Evolutionary conservation across 2,113 vertebrate species (phyloP).

Genomic region (Cyanoliseus patagonus): DNA sequence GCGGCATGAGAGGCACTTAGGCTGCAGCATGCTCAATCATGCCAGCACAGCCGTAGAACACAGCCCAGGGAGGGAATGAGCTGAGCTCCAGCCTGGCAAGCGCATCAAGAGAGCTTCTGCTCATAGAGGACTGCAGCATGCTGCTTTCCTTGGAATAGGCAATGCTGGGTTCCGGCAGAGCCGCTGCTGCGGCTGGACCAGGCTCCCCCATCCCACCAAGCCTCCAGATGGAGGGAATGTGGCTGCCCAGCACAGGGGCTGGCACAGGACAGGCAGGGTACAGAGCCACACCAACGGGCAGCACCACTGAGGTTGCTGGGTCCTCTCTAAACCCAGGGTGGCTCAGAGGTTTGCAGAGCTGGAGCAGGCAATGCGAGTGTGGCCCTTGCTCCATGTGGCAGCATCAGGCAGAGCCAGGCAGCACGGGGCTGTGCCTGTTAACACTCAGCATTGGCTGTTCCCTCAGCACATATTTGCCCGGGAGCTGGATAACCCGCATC

Average conservation of each 20-base stretch:
- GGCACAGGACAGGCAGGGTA: fast-evolving
- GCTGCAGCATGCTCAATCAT: fast-evolving
- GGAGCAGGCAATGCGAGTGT: fast-evolving
- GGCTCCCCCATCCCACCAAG: neutral
- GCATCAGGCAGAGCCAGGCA: neutral
- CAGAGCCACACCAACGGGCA: fast-evolving
- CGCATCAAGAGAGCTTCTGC: fast-evolving
- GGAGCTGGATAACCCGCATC: neutral
- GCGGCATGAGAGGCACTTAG: fast-evolving
- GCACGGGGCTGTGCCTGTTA: fast-evolving
- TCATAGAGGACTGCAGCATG: fast-evolving
- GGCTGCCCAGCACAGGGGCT: neutral
- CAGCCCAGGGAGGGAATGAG: fast-evolving
- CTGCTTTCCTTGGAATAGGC: neutral
- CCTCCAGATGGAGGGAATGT: fast-evolving
- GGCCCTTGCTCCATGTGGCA: fast-evolving
- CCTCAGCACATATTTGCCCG: fast-evolving
- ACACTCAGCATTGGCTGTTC: fast-evolving
- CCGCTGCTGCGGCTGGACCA: fast-evolving
- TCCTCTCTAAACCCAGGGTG: no score
- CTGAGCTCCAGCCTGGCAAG: neutral
- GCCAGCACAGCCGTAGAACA: fast-evolving
- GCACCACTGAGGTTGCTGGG: fast-evolving
- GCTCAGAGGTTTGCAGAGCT: neutral
- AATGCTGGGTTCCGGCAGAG: neutral